Evolutionary conservation across 2,113 vertebrate species (phyloP).

Genomic region (Alethe diademata): DNA sequence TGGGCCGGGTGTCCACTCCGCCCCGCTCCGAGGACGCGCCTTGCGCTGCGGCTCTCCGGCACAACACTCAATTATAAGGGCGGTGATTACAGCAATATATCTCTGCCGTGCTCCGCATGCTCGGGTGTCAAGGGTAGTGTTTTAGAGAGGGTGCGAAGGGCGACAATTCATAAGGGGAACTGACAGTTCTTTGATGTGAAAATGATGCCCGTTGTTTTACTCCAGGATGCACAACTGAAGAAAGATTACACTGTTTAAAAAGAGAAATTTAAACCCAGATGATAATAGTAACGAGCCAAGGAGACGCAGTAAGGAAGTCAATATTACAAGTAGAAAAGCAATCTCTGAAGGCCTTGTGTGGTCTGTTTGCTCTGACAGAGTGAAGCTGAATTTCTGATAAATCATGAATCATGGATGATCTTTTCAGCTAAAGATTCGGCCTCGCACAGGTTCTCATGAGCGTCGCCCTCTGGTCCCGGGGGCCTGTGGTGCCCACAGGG

Average conservation of each 20-base stretch:
- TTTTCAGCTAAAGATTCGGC: neutral
- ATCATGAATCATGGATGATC: neutral
- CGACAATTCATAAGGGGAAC: conserved; percentile 35
- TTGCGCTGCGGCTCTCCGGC: neutral
- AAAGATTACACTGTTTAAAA: conserved; percentile 45
- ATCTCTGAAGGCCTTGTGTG: conserved; percentile 27
- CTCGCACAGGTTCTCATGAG: neutral
- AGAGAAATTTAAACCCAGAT: conserved; percentile 39
- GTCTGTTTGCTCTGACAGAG: neutral
- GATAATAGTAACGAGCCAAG: conserved; percentile 47
- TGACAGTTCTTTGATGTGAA: conserved; percentile 61
- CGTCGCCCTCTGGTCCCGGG: neutral
- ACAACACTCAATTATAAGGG: conserved; percentile 7
- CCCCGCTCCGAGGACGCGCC: neutral
- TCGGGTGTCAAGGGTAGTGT: conserved; percentile 57
- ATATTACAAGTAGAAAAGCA: neutral
- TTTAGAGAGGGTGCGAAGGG: conserved; percentile 28
- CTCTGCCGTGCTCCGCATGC: neutral
- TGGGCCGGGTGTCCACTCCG: neutral
- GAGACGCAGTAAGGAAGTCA: neutral
- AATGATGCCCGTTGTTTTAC: conserved; percentile 34
- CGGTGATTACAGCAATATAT: conserved; percentile 45
- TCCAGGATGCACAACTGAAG: neutral
- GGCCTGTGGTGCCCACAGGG: fast-evolving
- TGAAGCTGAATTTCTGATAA: neutral